A percentile compares a stretch with the other conserved stretches of the same genome.
Evolutionary conservation across 2,888 invertebrate species (phyloP).

Genomic region (Hemicrepidius hirtus): DNA sequence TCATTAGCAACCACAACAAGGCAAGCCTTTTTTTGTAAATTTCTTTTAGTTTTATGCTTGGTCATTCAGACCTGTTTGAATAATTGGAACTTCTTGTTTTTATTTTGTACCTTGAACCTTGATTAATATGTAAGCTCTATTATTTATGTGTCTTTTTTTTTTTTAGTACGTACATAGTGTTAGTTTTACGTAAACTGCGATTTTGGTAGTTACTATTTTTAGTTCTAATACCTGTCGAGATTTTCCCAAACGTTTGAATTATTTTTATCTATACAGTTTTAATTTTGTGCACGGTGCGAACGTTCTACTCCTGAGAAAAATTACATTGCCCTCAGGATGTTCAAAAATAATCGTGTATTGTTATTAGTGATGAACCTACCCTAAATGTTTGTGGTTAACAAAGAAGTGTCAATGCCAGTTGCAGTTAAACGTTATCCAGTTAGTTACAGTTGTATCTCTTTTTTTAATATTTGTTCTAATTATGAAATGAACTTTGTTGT

Average conservation of each 20-base stretch:
- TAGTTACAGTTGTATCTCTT: conserved; percentile 2
- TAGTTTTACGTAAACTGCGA: not conserved
- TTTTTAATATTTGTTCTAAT: conserved; percentile 36
- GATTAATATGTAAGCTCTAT: not conserved
- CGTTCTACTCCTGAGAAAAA: not conserved
- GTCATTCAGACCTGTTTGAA: conserved; percentile 10
- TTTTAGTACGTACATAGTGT: too few species aligned
- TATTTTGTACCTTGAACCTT: conserved; percentile 24
- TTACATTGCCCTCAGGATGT: not conserved
- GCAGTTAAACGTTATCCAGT: not conserved
- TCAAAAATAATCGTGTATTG: not conserved
- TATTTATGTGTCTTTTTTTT: too few species aligned
- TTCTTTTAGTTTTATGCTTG: not conserved
- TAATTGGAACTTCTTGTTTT: conserved; percentile 13
- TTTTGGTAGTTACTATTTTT: conserved; percentile 16
- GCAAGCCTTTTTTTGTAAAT: conserved; percentile 18
- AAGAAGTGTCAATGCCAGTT: not conserved
- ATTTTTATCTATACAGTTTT: conserved; percentile 24
- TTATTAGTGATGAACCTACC: not conserved
- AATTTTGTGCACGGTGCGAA: conserved; percentile 7
- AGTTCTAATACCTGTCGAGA: conserved; percentile 21
- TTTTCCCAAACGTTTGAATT: conserved; percentile 18
- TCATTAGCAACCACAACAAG: conserved; percentile 7
- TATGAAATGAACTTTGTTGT: conserved; percentile 34
- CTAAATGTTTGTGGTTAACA: not conserved